Evolutionary conservation across 2,888 invertebrate genomes (phyloP).

Genomic region (Strigamia maritima): DNA sequence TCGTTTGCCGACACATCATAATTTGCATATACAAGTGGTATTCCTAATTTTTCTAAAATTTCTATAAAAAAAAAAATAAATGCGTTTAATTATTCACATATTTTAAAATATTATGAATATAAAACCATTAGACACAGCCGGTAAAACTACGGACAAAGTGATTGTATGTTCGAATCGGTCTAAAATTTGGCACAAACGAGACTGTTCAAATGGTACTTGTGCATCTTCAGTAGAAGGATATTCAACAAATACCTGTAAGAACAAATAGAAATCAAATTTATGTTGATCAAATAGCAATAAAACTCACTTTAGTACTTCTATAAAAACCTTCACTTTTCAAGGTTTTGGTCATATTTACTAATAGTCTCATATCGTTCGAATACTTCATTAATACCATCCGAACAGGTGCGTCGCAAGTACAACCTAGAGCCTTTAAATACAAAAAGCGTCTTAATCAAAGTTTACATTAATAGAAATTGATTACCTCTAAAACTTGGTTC

Average conservation of each 20-base stretch:
- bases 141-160: slow-evolving; percentile 62
- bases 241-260: slow-evolving; percentile 51
- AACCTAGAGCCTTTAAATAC: slow-evolving; percentile 31
- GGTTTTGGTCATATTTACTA: slow-evolving; percentile 48
- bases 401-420: background rate
- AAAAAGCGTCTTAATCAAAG: background rate
- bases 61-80: slow-evolving; percentile 37
- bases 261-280: background rate
- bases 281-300: background rate
- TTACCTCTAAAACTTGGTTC: slow-evolving; percentile 55
- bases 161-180: slow-evolving; percentile 63
- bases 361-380: slow-evolving; percentile 50
- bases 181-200: slow-evolving; percentile 57
- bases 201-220: slow-evolving; percentile 54
- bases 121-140: slow-evolving; percentile 62
- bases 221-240: slow-evolving; percentile 55
- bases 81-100: background rate
- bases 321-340: slow-evolving; percentile 52
- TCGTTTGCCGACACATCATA: background rate
- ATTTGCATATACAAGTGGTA: background rate
- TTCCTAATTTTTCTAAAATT: slow-evolving; percentile 40
- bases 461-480: background rate
- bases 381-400: slow-evolving; percentile 41
- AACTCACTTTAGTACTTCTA: slow-evolving; percentile 51
- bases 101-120: background rate